Base-by-base conservation (phyloP, 2,888 invertebrate genomes). In the Meghimatium bilineatum region DNA sequence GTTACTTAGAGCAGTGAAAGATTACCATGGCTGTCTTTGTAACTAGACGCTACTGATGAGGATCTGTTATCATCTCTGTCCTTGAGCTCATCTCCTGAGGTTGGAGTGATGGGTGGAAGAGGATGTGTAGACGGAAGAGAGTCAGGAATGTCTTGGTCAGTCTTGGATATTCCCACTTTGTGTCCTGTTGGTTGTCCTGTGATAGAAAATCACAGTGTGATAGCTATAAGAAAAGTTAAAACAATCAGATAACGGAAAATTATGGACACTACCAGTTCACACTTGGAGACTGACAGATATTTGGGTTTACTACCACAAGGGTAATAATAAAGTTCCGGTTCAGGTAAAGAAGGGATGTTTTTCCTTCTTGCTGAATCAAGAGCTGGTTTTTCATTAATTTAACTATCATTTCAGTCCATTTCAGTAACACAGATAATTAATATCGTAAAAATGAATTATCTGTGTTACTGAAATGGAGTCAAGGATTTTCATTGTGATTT, bases 91-190 rank as follows among this genome's bases (percentile, higher is more conserved):
- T 56, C 76, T 38, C 80, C 84, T 8, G n/a, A 75, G 36, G n/a
- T 56, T 26, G 74, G 74, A 5, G 80, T 67, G 34, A 84, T 84
- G 0, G 84, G 80, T 60, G 84, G 84, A 10, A 84, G 75, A 8
- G 84, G 84, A 10, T 56, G 56, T 17, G 78, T 32, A 14, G 72
- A 36, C 38, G 71, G 72, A 10, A 84, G 66, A 14, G 66, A 38
- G 12, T 34, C 67, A 14, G 84, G 84, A 29, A 84, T 84, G 8
- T 84, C 84, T 67, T 72, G 34, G 75, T 84, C 84, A 44, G 52
- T 32, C 49, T 84, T 44, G 17, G 84, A 80, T 44, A 84, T 75
- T 17, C 74, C 26, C 29, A 74, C 80, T 20, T 49, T 69, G 29
- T 80, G 75, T 12, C 29, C 74, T 14, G 49, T 38, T 29, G 69